Conservation (phyloP, 2,888 invertebrate genomes). For the Drosophila macrothrix region DNA sequence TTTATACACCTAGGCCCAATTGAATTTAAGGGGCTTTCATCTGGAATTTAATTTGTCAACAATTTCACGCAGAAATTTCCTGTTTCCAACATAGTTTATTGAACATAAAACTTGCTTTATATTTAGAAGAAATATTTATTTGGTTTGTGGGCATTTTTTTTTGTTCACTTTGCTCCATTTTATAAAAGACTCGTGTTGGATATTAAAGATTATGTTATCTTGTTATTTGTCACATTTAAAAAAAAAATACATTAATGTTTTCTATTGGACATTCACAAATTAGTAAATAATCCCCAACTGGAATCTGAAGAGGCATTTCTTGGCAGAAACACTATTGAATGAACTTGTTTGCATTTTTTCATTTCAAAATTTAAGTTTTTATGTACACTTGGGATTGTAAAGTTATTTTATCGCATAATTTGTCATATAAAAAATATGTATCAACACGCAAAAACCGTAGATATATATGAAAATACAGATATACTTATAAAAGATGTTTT, state of each 20-base stretch:
- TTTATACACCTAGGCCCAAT: conserved; percentile 52
- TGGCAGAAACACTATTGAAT: conserved; percentile 6
- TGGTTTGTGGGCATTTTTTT: conserved; percentile 16
- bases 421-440: conserved; percentile 10
- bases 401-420: conserved; percentile 12
- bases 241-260: conserved; percentile 12
- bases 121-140: conserved; percentile 15
- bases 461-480: neutral
- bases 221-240: conserved; percentile 27
- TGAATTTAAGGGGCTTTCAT: conserved; percentile 19
- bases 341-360: neutral
- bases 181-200: conserved; percentile 53
- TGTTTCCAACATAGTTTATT: conserved; percentile 25
- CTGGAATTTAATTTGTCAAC: conserved; percentile 47
- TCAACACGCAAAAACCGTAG: neutral
- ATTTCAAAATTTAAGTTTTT: neutral
- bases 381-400: neutral
- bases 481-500: neutral
- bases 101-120: conserved; percentile 34
- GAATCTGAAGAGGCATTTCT: neutral
- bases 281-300: conserved; percentile 27
- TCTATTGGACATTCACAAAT: conserved; percentile 10
- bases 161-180: conserved; percentile 32
- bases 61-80: conserved; percentile 27
- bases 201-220: conserved; percentile 47